These are phyloP conservation scores for Chouioia cunea DNA, from an alignment of 2,888 invertebrate genomes.

Conservation along the genomic window DNA sequence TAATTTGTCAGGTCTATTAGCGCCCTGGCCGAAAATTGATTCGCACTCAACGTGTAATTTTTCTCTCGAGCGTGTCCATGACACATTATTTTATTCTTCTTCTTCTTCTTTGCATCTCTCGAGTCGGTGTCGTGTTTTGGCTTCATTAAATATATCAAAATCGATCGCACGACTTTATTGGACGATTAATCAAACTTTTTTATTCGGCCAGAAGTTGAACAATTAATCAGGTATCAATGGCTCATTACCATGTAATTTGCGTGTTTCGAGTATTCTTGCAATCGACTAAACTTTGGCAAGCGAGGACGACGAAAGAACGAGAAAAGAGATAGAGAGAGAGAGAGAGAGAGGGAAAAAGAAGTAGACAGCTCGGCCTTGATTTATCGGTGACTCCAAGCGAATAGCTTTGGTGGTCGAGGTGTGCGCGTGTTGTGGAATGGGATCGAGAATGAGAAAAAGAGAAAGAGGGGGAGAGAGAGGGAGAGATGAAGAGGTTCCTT, in stretches of 20 bases:
- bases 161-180: too few species aligned
- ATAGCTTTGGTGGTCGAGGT: slow-evolving; percentile 50
- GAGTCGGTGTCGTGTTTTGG: too few species aligned
- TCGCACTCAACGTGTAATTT: not conserved
- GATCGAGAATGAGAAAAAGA: not conserved
- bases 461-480: slow-evolving; percentile 1
- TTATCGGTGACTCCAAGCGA: slow-evolving; percentile 25
- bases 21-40: slow-evolving; percentile 2
- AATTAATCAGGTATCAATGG: slow-evolving; percentile 8
- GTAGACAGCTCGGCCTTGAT: slow-evolving; percentile 8
- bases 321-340: too few species aligned
- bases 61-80: too few species aligned
- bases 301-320: too few species aligned
- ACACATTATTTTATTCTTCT: too few species aligned
- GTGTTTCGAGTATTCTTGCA: slow-evolving; percentile 6
- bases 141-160: too few species aligned
- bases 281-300: not conserved
- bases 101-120: too few species aligned
- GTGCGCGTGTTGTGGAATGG: slow-evolving; percentile 6
- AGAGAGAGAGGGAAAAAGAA: too few species aligned
- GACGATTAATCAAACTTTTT: too few species aligned
- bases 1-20: not conserved
- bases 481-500: slow-evolving; percentile 27
- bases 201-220: not conserved
- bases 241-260: slow-evolving; percentile 10